Percentiles rank a stretch among this genome's conserved stretches.
These are phyloP conservation scores for Eutolmus rufibarbis DNA, from an alignment of 2,888 invertebrate genomes.

Conservation along the genomic window DNA sequence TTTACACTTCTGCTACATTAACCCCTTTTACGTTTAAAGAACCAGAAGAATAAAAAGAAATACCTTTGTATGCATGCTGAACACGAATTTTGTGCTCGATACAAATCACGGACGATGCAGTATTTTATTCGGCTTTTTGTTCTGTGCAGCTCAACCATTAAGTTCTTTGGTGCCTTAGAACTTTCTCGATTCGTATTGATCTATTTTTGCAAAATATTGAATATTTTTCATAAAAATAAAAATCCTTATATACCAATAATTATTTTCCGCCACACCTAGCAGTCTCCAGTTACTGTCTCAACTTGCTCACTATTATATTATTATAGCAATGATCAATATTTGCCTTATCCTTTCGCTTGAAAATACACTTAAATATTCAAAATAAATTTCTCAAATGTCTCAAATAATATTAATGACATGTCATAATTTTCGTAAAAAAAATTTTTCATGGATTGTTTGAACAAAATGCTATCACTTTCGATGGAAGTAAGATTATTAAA, in stretches of 20 bases:
- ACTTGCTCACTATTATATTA: neutral
- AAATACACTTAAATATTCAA: neutral
- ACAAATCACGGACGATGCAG: neutral
- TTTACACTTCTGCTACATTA: neutral
- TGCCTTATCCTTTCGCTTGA: neutral
- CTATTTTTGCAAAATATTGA: neutral
- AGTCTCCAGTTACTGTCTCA: neutral
- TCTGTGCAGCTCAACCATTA: neutral
- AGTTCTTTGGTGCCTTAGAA: neutral
- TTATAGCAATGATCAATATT: neutral
- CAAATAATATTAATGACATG: neutral
- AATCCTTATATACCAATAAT: neutral
- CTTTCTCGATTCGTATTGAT: neutral
- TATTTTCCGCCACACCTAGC: neutral
- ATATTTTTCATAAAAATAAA: neutral
- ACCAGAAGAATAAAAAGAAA: neutral
- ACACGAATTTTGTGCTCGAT: neutral
- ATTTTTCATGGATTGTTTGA: neutral
- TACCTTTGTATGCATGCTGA: constrained; percentile 19
- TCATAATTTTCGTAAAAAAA: neutral
- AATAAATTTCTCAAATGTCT: neutral
- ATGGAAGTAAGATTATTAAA: neutral
- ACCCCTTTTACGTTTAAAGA: neutral
- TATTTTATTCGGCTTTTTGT: neutral
- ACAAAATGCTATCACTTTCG: neutral